Evolutionary conservation across 2,113 vertebrate species (phyloP).

Genomic region (Spilogale gracilis): DNA sequence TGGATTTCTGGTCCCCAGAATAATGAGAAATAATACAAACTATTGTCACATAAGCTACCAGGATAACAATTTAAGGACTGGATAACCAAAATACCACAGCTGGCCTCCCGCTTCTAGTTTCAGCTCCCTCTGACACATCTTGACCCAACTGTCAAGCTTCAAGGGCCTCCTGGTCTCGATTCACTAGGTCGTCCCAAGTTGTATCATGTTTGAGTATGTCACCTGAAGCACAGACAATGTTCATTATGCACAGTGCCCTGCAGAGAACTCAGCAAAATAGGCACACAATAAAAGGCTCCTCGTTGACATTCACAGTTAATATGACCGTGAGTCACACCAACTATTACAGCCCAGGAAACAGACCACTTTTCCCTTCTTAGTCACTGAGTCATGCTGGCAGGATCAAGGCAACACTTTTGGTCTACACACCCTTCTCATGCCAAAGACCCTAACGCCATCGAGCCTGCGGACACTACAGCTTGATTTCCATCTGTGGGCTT

Average conservation of each 20-base stretch:
- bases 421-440: neutral
- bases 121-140: neutral
- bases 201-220: neutral
- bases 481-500: neutral
- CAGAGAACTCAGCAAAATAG: conserved; percentile 54
- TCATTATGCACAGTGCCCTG: neutral
- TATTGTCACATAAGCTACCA: neutral
- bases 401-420: neutral
- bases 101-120: neutral
- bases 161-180: neutral
- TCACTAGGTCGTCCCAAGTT: neutral
- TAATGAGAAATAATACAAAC: conserved; percentile 8
- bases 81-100: neutral
- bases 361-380: conserved; percentile 24
- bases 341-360: neutral
- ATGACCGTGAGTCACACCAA: conserved; percentile 64
- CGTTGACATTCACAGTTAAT: conserved; percentile 12
- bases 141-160: neutral
- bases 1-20: neutral
- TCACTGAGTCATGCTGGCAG: neutral
- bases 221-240: neutral
- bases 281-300: conserved; percentile 63
- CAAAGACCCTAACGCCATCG: neutral
- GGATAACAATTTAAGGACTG: neutral
- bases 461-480: neutral